Evolutionary conservation across 2,113 vertebrate species (phyloP), one percentile per base, ranked within the genome.

Genomic region (Pteropus alecto): DNA sequence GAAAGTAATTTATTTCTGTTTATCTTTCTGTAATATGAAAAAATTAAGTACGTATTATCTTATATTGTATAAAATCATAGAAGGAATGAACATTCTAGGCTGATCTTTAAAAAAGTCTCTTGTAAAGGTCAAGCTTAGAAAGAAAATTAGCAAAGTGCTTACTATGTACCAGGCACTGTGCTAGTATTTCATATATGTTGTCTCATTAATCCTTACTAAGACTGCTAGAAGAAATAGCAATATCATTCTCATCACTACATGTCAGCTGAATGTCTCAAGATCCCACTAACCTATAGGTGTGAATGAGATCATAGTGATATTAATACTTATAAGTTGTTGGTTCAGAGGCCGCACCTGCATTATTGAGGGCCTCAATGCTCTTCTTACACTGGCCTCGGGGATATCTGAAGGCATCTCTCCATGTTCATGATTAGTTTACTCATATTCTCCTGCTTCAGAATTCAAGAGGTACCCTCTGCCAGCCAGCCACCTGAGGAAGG

Each of bases 1-100:
- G 41, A 68, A 70, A 28, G 10, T 14, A 71, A 77, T 78, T 56
- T 58, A 61, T 77, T 93, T 96, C 33, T 93, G n/a, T 81, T 90
- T 81, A 35, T 77, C 16, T 76, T 85, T 83, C 41, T 26, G 5
- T 56, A 60, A 73, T 71, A 63, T 67, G n/a, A 81, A 93, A 81
- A 76, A 76, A 78, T 43, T 5, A 77, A 21, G 35, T n/a, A 15
- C 6, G 60, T 71, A 61, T 6, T 54, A 26, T 38, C 1, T 15
- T 87, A 38, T 77, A 28, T 14, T 18, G 10, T 18, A 43, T 11
- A 74, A 16, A 73, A 78, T 74, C 30, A 84, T 3, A 41, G 65
- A 84, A 87, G 63, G 28, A 71, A 87, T 86, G 33, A 68, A 41
- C 48, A 71, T 67, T 89, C 30, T 93, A 54, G 22, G n/a, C 9